These are phyloP conservation scores for Pharmacophagus antenor DNA, from an alignment of 2,888 invertebrate species.

Conservation along the genomic window DNA sequence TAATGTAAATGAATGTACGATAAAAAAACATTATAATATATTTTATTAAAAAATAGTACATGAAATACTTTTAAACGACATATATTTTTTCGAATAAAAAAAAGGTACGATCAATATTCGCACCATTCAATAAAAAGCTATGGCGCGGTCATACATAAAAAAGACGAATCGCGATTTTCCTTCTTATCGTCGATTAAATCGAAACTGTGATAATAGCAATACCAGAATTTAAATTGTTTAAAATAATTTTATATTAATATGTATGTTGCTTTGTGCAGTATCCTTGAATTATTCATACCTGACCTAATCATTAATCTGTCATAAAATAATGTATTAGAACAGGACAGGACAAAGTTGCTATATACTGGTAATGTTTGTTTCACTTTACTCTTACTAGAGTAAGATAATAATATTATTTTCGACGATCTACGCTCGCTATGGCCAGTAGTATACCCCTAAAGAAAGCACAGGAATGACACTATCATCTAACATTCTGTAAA, in stretches of 20 bases:
- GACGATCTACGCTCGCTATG: no score
- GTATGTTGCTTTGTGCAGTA: constrained; percentile 16
- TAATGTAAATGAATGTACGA: not conserved
- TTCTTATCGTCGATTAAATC: constrained; percentile 1
- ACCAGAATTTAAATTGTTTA: constrained; percentile 20
- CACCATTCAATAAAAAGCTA: no score
- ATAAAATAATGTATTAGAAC: constrained; percentile 22
- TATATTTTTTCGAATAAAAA: not conserved
- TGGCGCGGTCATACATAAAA: no score
- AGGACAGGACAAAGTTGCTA: not conserved
- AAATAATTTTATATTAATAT: constrained; percentile 23
- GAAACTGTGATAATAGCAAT: not conserved
- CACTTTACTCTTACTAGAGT: no score
- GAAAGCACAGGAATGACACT: no score
- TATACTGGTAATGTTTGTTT: not conserved
- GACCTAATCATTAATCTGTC: constrained; percentile 24
- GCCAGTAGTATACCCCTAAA: no score
- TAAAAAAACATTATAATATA: not conserved
- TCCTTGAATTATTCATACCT: constrained; percentile 26
- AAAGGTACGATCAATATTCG: no score
- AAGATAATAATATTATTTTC: no score
- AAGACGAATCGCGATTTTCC: no score
- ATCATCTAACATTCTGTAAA: no score
- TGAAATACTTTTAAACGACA: no score
- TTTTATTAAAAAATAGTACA: no score